These are phyloP conservation scores for Hestina assimilis DNA, from an alignment of 1,140 invertebrate species.

Conservation along the genomic window DNA sequence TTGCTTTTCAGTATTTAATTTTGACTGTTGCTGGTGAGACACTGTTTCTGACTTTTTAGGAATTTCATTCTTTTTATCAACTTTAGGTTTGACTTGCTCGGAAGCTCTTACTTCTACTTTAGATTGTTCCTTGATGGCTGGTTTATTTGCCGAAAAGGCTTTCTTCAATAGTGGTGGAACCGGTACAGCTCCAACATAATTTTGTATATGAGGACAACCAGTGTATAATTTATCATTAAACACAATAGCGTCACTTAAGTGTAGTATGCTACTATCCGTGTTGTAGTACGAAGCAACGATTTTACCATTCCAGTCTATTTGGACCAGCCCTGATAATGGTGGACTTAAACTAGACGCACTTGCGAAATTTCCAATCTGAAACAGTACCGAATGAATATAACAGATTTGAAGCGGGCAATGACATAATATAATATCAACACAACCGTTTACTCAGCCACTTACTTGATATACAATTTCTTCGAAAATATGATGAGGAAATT, in stretches of 20 bases:
- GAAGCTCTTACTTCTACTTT: constrained; percentile 29
- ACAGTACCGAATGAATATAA: no score
- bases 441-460: constrained; percentile 53
- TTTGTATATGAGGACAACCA: constrained; percentile 82
- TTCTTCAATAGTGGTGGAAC: constrained; percentile 75
- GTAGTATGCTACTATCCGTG: constrained; percentile 67
- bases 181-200: constrained; percentile 81
- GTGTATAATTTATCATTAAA: constrained; percentile 76
- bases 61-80: constrained; percentile 19
- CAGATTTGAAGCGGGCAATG: no score
- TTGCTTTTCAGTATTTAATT: constrained; percentile 13
- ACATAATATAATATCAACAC: not conserved
- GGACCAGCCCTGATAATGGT: constrained; percentile 75
- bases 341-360: constrained; percentile 42
- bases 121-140: constrained; percentile 9
- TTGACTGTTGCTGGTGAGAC: no score
- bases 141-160: constrained; percentile 59
- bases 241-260: constrained; percentile 82
- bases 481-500: constrained; percentile 80
- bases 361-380: constrained; percentile 77
- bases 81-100: constrained; percentile 29
- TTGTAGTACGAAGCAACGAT: constrained; percentile 81
- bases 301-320: constrained; percentile 83
- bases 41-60: constrained; percentile 9
- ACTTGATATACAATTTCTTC: constrained; percentile 78